Percentiles rank a stretch among this genome's conserved stretches.
Conservation (phyloP, 2,888 invertebrate species). For the Nephrotoma guestfalica region DNA sequence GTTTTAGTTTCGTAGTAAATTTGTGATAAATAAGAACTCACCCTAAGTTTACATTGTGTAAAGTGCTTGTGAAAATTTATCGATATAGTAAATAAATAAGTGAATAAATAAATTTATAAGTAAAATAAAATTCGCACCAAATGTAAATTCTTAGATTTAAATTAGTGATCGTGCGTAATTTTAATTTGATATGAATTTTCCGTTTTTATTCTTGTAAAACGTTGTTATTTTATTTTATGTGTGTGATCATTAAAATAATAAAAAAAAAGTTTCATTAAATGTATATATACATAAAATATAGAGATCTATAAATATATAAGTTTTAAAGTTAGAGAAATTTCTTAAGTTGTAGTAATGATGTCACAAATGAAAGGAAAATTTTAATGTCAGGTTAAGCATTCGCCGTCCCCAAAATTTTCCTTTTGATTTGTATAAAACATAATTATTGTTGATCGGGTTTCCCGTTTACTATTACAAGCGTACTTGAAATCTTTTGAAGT, state of each 20-base stretch:
- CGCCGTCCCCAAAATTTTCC: background rate
- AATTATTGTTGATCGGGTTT: background rate
- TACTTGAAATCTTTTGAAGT: background rate
- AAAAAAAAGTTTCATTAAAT: background rate
- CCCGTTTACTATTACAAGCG: background rate
- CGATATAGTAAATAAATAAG: background rate
- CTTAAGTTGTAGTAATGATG: background rate
- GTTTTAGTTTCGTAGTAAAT: background rate
- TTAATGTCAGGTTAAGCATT: background rate
- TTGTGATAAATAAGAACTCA: background rate
- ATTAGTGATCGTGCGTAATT: background rate
- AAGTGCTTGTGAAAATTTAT: background rate
- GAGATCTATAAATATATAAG: background rate
- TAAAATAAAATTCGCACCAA: background rate
- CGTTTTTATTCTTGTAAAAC: background rate
- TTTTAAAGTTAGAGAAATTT: background rate
- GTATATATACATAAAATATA: background rate
- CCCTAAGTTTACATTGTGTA: background rate
- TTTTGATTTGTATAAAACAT: background rate
- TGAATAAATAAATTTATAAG: background rate
- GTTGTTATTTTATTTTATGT: background rate
- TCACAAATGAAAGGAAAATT: background rate
- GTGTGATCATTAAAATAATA: background rate
- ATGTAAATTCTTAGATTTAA: background rate
- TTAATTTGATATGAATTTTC: background rate